Evolutionary conservation across 53 echinoderm and acorn worm species (phyloP), one percentile per base, ranked within the genome.

Genomic region (Holothuria scabra): DNA sequence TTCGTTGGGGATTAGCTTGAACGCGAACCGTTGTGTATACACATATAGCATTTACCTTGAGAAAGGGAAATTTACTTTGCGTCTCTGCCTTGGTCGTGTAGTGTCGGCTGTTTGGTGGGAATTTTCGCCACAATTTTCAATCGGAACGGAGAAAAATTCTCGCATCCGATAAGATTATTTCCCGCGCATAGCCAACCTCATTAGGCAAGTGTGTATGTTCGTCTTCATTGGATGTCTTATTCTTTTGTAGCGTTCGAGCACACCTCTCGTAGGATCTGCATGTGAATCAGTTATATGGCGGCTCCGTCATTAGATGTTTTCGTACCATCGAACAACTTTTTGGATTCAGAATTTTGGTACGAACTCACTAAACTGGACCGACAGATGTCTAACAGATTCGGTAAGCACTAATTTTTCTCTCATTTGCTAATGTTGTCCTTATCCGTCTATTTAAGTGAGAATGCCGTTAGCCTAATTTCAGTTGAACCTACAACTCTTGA

Each of bases 61-160:
- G 65, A 81, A 44, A 38, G 82, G 62, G 64, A 81, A 78, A 61
- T 81, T 81, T 81, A 63, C 62, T 64, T 64, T 64, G 62, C 25
- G 65, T 81, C 82, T 81, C 62, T 63, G 82, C 65, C 82, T 62
- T 81, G 82, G 82, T 81, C 82, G 82, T 81, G 82, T 44, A 81
- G 65, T 61, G 82, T 61, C 64, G 78, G 82, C 82, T 81, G 82
- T 81, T 81, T 81, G 82, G 82, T 64, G 65, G 82, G 82, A 81
- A 81, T 63, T 61, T 81, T 81, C 62, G 62, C 65, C 78, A 78
- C 56, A 78, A 56, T 81, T 76, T 46, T 64, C 26, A 22, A 35
- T 81, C 82, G 82, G 82, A 64, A 81, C 60, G 82, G 82, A 81
- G 82, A 33, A 61, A 60, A 62, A 28, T 63, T 81, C 82, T 81